phyloP scores from a whole-genome alignment of 2,113 vertebrate genomes.

The Catharus minimus region DNA sequence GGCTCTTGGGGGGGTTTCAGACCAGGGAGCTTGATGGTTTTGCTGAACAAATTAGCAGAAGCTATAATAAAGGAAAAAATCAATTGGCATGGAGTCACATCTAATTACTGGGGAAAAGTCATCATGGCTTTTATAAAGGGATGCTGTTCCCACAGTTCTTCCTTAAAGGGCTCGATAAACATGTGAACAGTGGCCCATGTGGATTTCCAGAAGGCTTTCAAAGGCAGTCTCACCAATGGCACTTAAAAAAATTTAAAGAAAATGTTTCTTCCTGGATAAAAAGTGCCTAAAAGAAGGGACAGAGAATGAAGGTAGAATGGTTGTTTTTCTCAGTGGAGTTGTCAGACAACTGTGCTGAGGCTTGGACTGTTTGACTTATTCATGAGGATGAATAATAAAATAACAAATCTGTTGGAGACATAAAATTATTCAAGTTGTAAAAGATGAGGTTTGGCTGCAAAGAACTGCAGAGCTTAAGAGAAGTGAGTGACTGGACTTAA shows the following conservation, averaged over 20 bases:
- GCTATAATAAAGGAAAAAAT: neutral
- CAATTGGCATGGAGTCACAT: neutral
- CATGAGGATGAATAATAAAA: slow-evolving; percentile 27
- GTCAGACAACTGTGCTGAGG: neutral
- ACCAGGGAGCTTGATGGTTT: neutral
- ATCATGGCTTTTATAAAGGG: neutral
- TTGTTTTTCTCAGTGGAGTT: neutral
- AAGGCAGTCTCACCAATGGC: neutral
- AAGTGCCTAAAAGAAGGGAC: neutral
- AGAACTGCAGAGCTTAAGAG: neutral
- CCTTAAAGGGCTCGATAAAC: neutral
- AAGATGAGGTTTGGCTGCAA: neutral
- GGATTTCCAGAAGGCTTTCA: neutral
- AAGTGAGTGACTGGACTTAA: neutral
- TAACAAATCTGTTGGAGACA: neutral
- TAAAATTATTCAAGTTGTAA: slow-evolving; percentile 10
- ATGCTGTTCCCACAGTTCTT: neutral
- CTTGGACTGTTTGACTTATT: neutral
- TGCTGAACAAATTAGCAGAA: slow-evolving; percentile 14
- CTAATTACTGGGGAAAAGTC: slow-evolving; percentile 10
- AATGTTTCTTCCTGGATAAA: neutral
- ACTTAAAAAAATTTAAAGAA: neutral
- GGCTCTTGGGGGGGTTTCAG: neutral
- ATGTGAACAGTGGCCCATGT: neutral
- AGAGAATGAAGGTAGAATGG: neutral